These are phyloP conservation scores for Mesaphorura yosii DNA, from an alignment of 1,140 invertebrate genomes.

Conservation along the genomic window DNA sequence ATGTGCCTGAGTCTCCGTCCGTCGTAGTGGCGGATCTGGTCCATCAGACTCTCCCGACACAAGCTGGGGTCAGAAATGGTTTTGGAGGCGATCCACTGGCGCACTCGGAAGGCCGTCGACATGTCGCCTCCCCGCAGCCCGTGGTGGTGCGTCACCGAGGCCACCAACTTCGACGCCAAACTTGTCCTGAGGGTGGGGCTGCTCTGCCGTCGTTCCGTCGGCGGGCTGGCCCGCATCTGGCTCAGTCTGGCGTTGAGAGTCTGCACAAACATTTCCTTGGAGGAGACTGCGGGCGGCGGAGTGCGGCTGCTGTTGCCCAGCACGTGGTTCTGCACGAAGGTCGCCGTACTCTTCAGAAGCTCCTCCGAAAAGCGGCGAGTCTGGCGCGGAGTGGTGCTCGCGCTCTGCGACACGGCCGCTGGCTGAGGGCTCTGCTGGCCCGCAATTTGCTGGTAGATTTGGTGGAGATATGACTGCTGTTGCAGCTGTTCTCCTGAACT, in stretches of 20 bases:
- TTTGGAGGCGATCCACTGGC: slow-evolving; percentile 48
- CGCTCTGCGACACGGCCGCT: slow-evolving; percentile 4
- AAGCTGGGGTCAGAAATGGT: slow-evolving; percentile 43
- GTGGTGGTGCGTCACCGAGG: slow-evolving; percentile 16
- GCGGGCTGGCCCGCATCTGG: slow-evolving; percentile 23
- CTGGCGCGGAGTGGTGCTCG: slow-evolving; percentile 15
- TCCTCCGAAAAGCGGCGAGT: slow-evolving; percentile 29
- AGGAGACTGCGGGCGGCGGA: slow-evolving; percentile 25
- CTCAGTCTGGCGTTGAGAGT: slow-evolving; percentile 33
- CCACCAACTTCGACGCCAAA: slow-evolving; percentile 27
- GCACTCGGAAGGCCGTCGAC: slow-evolving; percentile 48
- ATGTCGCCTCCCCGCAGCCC: slow-evolving; percentile 22
- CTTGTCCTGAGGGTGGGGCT: slow-evolving; percentile 15
- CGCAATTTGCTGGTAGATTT: slow-evolving; percentile 20
- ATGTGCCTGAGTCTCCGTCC: slow-evolving; percentile 63
- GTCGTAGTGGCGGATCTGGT: slow-evolving; percentile 77
- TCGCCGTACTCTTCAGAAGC: slow-evolving; percentile 27
- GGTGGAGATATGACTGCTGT: slow-evolving; percentile 39
- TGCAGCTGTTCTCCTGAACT: slow-evolving; percentile 22
- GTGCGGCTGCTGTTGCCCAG: slow-evolving; percentile 21
- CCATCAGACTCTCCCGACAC: slow-evolving; percentile 62
- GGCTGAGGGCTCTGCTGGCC: slow-evolving; percentile 6
- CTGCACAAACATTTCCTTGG: slow-evolving; percentile 32
- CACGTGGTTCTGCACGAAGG: slow-evolving; percentile 25
- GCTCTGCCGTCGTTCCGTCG: slow-evolving; percentile 8